Conservation (phyloP, 2,797 vertebrate species). For the Apodemus agrarius region DNA sequence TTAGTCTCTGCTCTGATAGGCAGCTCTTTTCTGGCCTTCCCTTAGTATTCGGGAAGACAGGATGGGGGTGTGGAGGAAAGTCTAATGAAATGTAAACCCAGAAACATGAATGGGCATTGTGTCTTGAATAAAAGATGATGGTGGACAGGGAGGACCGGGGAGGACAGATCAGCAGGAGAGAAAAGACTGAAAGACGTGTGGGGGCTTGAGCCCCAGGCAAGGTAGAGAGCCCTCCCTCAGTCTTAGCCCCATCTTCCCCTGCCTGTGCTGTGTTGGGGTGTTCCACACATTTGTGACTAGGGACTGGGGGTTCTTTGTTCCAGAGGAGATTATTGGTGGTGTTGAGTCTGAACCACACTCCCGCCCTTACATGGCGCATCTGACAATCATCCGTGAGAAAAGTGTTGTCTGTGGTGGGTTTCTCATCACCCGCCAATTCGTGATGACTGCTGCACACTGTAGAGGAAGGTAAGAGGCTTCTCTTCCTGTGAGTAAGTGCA, state of each 20-base stretch:
- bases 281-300: background rate
- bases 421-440: conserved; percentile 63
- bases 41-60: background rate
- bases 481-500: background rate
- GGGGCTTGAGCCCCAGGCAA: too few relatives aligned
- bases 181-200: rapidly evolving
- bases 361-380: conserved; percentile 59
- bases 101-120: background rate
- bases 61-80: background rate
- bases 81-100: background rate
- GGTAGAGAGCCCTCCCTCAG: too few relatives aligned
- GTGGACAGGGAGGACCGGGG: background rate
- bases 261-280: background rate
- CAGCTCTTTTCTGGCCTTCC: too few relatives aligned
- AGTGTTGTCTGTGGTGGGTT: conserved; percentile 48
- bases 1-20: background rate
- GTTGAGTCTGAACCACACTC: conserved; percentile 51
- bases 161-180: background rate
- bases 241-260: background rate
- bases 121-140: background rate
- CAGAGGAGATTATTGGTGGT: conserved; percentile 57
- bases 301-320: conserved; percentile 7
- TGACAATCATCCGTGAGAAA: background rate
- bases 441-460: conserved; percentile 72
- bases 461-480: conserved; percentile 30